These are phyloP conservation scores for Lasius platythorax DNA, from an alignment of 2,888 invertebrate species.

Conservation along the genomic window DNA sequence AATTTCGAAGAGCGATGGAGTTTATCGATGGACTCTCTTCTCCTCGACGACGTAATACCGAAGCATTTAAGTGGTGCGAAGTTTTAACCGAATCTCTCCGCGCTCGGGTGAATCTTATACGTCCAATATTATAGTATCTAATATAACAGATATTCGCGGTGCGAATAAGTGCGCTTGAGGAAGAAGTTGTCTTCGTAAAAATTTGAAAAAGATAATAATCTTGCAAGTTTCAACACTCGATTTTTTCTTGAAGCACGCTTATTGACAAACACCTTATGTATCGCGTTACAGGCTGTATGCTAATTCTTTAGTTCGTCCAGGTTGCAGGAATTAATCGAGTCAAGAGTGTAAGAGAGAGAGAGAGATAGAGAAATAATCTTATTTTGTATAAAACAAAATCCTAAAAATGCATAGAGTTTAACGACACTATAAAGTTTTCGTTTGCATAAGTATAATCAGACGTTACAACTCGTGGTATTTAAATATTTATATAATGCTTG, in stretches of 20 bases:
- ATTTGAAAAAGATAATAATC: neutral
- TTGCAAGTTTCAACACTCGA: constrained; percentile 57
- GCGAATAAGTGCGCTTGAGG: constrained; percentile 9
- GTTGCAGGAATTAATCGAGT: constrained; percentile 27
- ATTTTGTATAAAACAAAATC: constrained; percentile 48
- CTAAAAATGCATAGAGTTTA: constrained; percentile 22
- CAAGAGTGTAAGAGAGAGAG: neutral
- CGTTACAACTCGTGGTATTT: neutral
- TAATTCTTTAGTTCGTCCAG: constrained; percentile 47
- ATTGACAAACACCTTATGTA: neutral
- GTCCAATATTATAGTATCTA: constrained; percentile 70
- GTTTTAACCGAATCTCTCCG: constrained; percentile 55
- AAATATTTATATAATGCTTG: constrained; percentile 16
- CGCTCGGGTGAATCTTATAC: constrained; percentile 67
- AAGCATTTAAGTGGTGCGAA: constrained; percentile 65
- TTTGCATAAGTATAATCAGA: constrained; percentile 25
- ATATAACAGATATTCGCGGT: neutral
- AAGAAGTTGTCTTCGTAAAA: neutral
- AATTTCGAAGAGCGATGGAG: neutral
- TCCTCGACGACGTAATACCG: constrained; percentile 13
- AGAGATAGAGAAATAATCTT: constrained; percentile 34
- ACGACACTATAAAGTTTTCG: constrained; percentile 11
- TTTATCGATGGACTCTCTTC: neutral
- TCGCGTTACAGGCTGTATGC: neutral
- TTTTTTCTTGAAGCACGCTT: neutral